Conservation (phyloP, 2,113 vertebrate species). For the Crotalus tigris region DNA sequence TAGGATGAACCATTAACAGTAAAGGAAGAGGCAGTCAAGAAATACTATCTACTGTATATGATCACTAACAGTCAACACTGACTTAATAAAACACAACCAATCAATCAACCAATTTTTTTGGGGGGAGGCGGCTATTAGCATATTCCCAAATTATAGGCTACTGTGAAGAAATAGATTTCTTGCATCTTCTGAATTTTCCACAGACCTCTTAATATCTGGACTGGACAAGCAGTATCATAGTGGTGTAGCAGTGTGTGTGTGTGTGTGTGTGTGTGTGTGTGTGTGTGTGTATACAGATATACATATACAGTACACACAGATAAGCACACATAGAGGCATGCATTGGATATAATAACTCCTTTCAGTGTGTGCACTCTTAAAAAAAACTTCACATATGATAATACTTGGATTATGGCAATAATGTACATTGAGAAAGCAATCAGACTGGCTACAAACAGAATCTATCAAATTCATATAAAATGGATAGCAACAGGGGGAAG, state of each 20-base stretch:
- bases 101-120: neutral
- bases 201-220: neutral
- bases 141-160: neutral
- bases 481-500: neutral
- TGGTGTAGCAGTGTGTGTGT: neutral
- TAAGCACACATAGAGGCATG: neutral
- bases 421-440: neutral
- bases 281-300: neutral
- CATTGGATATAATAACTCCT: neutral
- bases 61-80: neutral
- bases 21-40: neutral
- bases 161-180: neutral
- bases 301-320: neutral
- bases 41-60: neutral
- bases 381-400: neutral
- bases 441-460: neutral
- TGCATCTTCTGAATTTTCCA: neutral
- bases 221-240: neutral
- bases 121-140: neutral
- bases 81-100: neutral
- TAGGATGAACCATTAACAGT: neutral
- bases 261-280: neutral
- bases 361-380: neutral
- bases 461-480: neutral
- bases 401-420: neutral